Evolutionary conservation across 2,113 vertebrate genomes (phyloP).

Genomic region (Plecturocebus donacophilus): DNA sequence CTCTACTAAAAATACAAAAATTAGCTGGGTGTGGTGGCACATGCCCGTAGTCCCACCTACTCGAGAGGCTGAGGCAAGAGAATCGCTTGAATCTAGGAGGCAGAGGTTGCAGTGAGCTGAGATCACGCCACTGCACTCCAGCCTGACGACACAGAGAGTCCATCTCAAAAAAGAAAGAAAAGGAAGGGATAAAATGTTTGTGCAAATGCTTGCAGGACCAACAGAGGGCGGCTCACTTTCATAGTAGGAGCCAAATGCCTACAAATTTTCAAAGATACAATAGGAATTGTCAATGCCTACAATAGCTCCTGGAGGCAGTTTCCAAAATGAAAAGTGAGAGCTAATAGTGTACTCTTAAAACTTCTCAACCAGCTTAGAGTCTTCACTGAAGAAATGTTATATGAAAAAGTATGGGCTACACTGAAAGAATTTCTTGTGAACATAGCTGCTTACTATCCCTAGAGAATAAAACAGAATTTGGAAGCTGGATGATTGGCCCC

Average conservation of each 20-base stretch:
- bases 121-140: too few relatives aligned
- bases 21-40: too few relatives aligned
- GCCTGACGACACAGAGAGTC: too few relatives aligned
- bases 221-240: slow-evolving; percentile 47
- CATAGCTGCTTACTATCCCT: neutral
- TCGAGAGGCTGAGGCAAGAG: too few relatives aligned
- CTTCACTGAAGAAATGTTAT: neutral
- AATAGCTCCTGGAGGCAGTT: neutral
- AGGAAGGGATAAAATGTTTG: neutral
- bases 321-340: slow-evolving; percentile 2
- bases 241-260: neutral
- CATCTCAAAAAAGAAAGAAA: neutral
- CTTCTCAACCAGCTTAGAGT: neutral
- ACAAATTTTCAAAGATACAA: slow-evolving; percentile 7
- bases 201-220: neutral
- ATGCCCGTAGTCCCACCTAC: too few relatives aligned
- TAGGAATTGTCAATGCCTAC: too few relatives aligned
- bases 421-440: neutral
- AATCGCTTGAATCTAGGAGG: too few relatives aligned
- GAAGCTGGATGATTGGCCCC: neutral
- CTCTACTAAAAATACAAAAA: too few relatives aligned
- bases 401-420: neutral
- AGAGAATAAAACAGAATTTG: neutral
- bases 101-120: too few relatives aligned
- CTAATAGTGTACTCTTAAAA: neutral